Base-by-base conservation (phyloP, 2,797 vertebrate genomes). In the Odontamblyopus lacepedii region DNA sequence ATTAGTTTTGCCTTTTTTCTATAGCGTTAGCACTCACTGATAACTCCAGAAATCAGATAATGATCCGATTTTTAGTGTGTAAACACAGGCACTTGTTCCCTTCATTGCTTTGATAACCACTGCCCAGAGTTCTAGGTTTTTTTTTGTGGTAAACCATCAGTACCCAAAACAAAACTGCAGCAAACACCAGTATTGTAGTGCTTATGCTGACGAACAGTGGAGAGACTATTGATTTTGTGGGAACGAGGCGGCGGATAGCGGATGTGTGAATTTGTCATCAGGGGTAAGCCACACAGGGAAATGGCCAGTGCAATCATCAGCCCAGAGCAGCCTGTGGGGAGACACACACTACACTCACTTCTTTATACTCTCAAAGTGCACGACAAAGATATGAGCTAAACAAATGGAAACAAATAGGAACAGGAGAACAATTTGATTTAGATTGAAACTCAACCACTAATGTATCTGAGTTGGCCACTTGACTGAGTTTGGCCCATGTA, bases 191-290 rank as follows among this genome's bases (percentile, higher is more conserved):
- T n/a, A 38, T 44, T 74, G 64, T 48, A 9, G 56, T 6, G 65
- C 27, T 73, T 74, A 81, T 86, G 81, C 77, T 85, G 75, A 67
- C 72, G 81, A 86, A 87, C 71, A 48, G 72, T 80, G 74, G 60
- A 78, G 71, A 82, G 72, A 72, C 76, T 87, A 90, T 91, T 89
- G 90, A 92, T 89, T 90, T 87, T 84, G 80, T 85, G 83, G 74
- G 73, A 87, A 87, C 84, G 80, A 84, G 69, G 78, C 87, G 79
- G 86, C 79, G 76, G 87, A 88, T 85, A 85, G 84, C 70, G 63
- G 85, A 88, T 87, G 85, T 87, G 85, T 76, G 82, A 88, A 89
- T 90, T 85, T 89, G 87, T 90, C 89, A 89, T 89, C 83, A 30
- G 26, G 77, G 69, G 71, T 83, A 78, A 85, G 77, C 69, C 82